phyloP scores from a whole-genome alignment of 1,140 invertebrate species.

The Drosophila kikkawai region DNA sequence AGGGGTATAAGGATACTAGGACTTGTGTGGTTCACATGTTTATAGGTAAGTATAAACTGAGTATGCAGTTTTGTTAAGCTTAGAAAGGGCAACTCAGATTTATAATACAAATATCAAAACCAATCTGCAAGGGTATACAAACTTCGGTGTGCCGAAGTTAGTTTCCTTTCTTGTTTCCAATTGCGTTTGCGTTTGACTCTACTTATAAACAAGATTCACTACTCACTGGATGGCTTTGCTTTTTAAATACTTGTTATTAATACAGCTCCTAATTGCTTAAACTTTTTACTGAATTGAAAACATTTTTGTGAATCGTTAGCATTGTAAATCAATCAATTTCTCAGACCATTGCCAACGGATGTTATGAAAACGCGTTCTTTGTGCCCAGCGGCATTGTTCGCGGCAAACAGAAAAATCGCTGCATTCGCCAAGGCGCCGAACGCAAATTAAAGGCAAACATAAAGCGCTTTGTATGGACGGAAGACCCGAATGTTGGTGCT shows the following conservation, averaged over 20 bases:
- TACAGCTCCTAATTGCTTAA: not conserved
- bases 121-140: too few species aligned
- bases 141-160: too few species aligned
- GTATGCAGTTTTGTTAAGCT: too few species aligned
- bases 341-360: constrained; percentile 22
- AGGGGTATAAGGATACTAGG: too few species aligned
- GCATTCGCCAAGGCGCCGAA: constrained; percentile 63
- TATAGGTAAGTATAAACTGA: too few species aligned
- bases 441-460: constrained; percentile 80
- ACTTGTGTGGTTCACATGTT: too few species aligned
- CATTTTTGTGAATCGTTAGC: not conserved
- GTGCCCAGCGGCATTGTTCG: constrained; percentile 41
- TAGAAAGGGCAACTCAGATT: too few species aligned
- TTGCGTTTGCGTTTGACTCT: not conserved
- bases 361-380: constrained; percentile 21
- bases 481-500: constrained; percentile 19
- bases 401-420: constrained; percentile 58
- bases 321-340: constrained; percentile 22
- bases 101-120: too few species aligned
- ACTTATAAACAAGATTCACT: not conserved
- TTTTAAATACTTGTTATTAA: not conserved
- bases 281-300: not conserved
- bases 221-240: not conserved
- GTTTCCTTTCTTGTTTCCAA: too few species aligned
- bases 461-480: constrained; percentile 38